Conservation (phyloP, 2,113 vertebrate genomes). For the Dipodomys stephensi region DNA sequence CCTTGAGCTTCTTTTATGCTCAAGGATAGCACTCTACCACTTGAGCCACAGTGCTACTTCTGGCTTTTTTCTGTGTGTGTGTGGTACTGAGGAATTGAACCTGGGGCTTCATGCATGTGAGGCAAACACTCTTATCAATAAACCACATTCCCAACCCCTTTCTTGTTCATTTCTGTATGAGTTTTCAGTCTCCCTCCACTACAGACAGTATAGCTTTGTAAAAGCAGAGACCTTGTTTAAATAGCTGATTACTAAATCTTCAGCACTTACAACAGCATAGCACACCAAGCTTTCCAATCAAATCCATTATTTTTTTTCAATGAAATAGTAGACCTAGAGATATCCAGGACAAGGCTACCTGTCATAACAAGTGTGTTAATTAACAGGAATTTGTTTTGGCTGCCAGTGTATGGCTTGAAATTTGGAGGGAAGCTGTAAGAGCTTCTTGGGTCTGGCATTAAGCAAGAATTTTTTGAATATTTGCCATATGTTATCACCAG, state of each 20-base stretch:
- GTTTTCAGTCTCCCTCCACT: neutral
- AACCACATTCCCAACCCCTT: neutral
- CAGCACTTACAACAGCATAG: neutral
- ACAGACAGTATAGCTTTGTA: neutral
- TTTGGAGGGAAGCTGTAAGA: constrained; percentile 35
- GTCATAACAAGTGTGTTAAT: constrained; percentile 30
- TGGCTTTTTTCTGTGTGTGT: too few species aligned
- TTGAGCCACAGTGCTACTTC: too few species aligned
- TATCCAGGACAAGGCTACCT: constrained; percentile 19
- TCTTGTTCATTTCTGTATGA: neutral
- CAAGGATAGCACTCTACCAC: too few species aligned
- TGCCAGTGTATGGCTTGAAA: neutral
- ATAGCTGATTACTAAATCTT: neutral
- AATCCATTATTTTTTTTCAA: constrained; percentile 14
- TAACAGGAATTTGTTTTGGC: constrained; percentile 35
- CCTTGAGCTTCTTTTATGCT: too few species aligned
- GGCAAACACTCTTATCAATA: too few species aligned
- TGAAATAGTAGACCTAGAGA: neutral
- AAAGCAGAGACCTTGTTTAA: neutral
- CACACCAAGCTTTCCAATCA: neutral
- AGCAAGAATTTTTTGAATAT: neutral
- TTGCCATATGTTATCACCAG: neutral
- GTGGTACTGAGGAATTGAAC: too few species aligned
- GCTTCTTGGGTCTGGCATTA: neutral
- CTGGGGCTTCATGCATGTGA: too few species aligned